Evolutionary conservation across 2,113 vertebrate genomes (phyloP), one percentile per base, ranked within the genome.

Genomic region (Prionailurus viverrinus): DNA sequence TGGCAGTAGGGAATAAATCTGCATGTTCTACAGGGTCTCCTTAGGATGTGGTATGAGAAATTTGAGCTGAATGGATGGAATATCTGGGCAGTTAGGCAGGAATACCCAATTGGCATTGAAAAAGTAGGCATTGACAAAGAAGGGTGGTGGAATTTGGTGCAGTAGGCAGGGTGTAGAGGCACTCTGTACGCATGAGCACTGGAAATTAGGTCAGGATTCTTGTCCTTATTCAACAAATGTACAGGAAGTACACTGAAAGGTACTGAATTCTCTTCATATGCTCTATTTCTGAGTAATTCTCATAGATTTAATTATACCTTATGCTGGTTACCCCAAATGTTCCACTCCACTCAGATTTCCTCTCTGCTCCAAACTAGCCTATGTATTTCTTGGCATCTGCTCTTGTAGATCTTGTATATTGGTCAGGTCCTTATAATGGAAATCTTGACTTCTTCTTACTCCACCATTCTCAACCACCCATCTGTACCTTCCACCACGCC

Each of bases 81-180:
- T 96, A 41, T 73, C 66, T 87, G 36, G 36, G 29, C 85, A 94
- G 65, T 53, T 78, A 66, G 11, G 18, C 29, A 89, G n/a, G 23
- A 78, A 8, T 14, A 89, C 27, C 4, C 3, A 61, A 63, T 9
- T 51, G 9, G 12, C 12, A 55, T 33, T 69, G 15, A 45, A 66
- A 95, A 83, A 9, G 18, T 9, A 16, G 9, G 11, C 12, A 55
- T 33, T 69, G 15, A 45, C 66, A 95, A 83, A 9, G 18, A 7
- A 16, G 3, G 48, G 21, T 7, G 0, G 19, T 0, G 23, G 6
- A 27, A 7, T 14, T 78, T 31, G 4, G 31, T 79, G 5, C 4
- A 73, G n/a, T 51, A 69, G 51, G 23, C 55, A 31, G 2, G 5
- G 31, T 81, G 0, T 27, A 55, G 29, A 58, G 27, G 5, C 53